phyloP scores from a whole-genome alignment of 2,888 invertebrate species.

The Scaptomyza tumidula region DNA sequence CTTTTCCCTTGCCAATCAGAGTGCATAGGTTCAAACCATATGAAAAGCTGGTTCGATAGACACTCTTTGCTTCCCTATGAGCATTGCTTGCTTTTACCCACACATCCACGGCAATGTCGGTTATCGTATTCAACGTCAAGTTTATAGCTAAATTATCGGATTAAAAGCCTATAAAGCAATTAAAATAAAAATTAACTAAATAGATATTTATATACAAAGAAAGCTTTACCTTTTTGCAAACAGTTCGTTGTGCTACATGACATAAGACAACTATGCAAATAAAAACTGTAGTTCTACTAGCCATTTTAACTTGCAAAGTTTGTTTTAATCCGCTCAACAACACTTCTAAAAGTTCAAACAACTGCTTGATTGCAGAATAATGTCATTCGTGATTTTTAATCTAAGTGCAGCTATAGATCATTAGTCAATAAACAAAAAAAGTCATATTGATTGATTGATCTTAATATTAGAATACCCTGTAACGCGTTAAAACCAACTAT shows the following conservation, averaged over 20 bases:
- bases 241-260: not conserved
- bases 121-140: conserved; percentile 38
- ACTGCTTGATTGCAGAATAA: not conserved
- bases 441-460: not conserved
- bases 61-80: conserved; percentile 26
- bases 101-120: conserved; percentile 37
- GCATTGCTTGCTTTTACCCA: conserved; percentile 39
- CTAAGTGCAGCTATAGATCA: not conserved
- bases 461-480: not conserved
- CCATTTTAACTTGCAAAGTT: conserved; percentile 1
- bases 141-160: conserved; percentile 36
- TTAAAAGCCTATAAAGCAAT: conserved; percentile 26
- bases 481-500: not conserved
- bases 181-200: too few species aligned
- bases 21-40: conserved; percentile 54
- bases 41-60: conserved; percentile 36
- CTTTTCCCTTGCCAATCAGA: conserved; percentile 33
- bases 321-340: not conserved
- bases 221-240: conserved; percentile 6
- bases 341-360: not conserved
- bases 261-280: not conserved
- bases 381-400: not conserved
- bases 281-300: not conserved
- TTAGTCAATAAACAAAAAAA: not conserved
- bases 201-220: too few species aligned